phyloP scores from a whole-genome alignment of 2,797 vertebrate species.

The Microhierax caerulescens region DNA sequence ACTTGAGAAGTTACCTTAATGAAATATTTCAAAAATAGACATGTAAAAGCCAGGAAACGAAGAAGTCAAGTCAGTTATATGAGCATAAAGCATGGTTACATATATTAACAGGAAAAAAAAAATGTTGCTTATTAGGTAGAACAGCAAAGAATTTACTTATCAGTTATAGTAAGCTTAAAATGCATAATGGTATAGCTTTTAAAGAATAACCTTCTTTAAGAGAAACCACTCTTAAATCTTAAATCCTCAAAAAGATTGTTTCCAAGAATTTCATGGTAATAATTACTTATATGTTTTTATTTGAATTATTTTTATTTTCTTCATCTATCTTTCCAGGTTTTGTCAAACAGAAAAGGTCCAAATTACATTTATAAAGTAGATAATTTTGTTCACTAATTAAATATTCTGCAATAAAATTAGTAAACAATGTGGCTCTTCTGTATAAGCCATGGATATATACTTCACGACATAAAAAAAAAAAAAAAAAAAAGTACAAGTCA shows the following conservation, averaged over 20 bases:
- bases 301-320: neutral
- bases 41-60: neutral
- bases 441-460: neutral
- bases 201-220: neutral
- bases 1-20: neutral
- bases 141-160: neutral
- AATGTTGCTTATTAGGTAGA: neutral
- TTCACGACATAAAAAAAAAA: neutral
- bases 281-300: neutral
- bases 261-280: neutral
- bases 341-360: neutral
- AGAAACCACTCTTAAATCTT: neutral
- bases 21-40: neutral
- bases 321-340: neutral
- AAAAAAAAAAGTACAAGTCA: neutral
- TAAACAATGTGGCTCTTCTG: neutral
- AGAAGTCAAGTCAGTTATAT: neutral
- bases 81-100: neutral
- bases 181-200: neutral
- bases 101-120: neutral
- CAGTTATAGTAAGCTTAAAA: neutral
- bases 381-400: neutral
- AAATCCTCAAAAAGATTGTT: neutral
- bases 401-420: neutral
- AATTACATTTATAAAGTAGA: neutral